These are phyloP conservation scores for Melanotus villosus DNA, from an alignment of 2,888 invertebrate genomes.

Conservation along the genomic window DNA sequence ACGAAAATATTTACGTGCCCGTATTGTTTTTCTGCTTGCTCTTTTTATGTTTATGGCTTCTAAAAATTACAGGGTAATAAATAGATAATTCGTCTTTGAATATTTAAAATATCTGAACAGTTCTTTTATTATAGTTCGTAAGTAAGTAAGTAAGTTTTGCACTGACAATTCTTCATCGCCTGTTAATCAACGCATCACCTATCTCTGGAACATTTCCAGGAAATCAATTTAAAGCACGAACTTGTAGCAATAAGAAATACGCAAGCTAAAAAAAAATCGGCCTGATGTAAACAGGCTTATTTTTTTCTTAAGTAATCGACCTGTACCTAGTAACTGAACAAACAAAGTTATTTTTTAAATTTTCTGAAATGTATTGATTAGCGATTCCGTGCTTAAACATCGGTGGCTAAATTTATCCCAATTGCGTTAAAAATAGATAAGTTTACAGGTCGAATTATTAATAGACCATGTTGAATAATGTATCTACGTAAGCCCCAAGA, in stretches of 20 bases:
- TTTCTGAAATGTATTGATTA: not conserved
- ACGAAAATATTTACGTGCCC: no score
- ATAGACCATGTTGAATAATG: constrained; percentile 13
- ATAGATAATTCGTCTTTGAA: no score
- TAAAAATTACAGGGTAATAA: no score
- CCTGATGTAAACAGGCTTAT: not conserved
- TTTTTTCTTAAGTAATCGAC: not conserved
- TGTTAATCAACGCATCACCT: not conserved
- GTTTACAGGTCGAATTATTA: constrained; percentile 25
- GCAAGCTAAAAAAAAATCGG: not conserved
- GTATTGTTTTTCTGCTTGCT: no score
- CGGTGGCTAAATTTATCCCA: constrained; percentile 10
- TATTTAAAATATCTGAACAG: no score
- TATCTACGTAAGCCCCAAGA: constrained; percentile 14
- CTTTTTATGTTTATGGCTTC: no score
- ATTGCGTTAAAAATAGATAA: constrained; percentile 18
- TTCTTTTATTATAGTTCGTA: no score
- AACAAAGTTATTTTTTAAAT: not conserved
- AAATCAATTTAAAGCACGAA: constrained; percentile 5
- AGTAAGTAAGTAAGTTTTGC: not conserved
- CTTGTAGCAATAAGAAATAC: not conserved
- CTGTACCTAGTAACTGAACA: not conserved
- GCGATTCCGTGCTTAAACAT: not conserved
- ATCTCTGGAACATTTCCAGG: not conserved
- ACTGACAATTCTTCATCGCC: not conserved